Base-by-base conservation (phyloP, 1,140 invertebrate genomes). In the Aphaenogaster floridana region DNA sequence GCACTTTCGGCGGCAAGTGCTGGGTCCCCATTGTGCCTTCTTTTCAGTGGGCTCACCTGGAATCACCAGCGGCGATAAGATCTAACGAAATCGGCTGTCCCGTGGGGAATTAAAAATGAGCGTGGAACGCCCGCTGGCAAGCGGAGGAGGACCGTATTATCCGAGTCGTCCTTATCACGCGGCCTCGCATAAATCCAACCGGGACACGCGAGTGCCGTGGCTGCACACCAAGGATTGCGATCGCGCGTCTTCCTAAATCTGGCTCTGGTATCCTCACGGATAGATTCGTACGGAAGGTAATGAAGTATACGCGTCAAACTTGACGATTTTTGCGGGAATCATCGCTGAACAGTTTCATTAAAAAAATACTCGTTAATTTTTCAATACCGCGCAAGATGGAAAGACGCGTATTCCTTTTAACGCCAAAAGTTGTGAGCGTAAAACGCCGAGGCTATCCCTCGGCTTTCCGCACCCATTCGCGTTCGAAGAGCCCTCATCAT, bases 11-110 rank as follows among this genome's bases (percentile, higher is more conserved):
- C 76, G 79, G 52, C 74, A 77, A 52, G 69, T 64, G 74, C 72
- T 68, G 71, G 79, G 69, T n/a, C 45, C 48, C 90, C 86, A 91
- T 90, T 88, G 90, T 91, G 81, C 63, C 79, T 84, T 42, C 74
- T 69, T 87, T 89, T 86, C 69, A 91, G 59, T 61, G 69, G 54
- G 61, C 86, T 84, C 86, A 79, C 81, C 80, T 76, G 72, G 74
- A 77, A 88, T 91, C 79, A 61, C 39, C 59, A 21, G 63, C 66
- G 64, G 42, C 83, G 90, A 91, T 91, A 92, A 57, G 34, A 92
- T 90, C 90, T 91, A 91, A 91, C 91, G 91, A 91, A 86, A 91
- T 91, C 88, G 84, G 83, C 34, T 72, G 86, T 59, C 83, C 86
- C 80, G 68, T 48, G 81, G 81, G 77, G 90, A 91, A 91, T 91